phyloP scores from a whole-genome alignment of 2,888 invertebrate species.

The Cheilosia impressa region DNA sequence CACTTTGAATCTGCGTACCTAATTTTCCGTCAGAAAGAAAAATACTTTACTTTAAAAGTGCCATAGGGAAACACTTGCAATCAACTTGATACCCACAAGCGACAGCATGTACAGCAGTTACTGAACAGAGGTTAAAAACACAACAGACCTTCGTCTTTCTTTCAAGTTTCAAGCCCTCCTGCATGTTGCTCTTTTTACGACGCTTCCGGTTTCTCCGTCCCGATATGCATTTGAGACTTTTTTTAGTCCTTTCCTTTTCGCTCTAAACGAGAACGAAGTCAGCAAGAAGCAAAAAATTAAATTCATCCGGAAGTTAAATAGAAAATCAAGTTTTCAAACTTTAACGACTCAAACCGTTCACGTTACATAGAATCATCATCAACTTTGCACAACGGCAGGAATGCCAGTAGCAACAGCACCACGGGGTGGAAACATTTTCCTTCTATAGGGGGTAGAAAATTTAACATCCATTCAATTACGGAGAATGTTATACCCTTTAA shows the following conservation, averaged over 20 bases:
- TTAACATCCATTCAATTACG: slow-evolving; percentile 72
- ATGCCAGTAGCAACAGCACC: background rate
- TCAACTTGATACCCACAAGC: slow-evolving; percentile 67
- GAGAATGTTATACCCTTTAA: slow-evolving; percentile 55
- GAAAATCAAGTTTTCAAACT: slow-evolving; percentile 73
- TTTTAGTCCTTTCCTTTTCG: background rate
- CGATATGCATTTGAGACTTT: slow-evolving; percentile 45
- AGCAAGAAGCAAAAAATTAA: slow-evolving; percentile 43
- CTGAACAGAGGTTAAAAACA: slow-evolving; percentile 31
- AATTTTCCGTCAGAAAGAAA: slow-evolving; percentile 27
- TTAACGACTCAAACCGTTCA: slow-evolving; percentile 67
- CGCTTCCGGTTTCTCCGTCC: slow-evolving; percentile 15
- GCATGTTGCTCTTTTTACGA: slow-evolving; percentile 44
- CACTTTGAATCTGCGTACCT: slow-evolving; percentile 2
- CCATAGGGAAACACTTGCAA: slow-evolving; percentile 61
- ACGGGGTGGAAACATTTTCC: slow-evolving; percentile 6
- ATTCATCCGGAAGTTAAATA: slow-evolving; percentile 66
- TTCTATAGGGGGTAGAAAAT: slow-evolving; percentile 37
- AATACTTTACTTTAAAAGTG: slow-evolving; percentile 18
- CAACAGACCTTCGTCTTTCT: slow-evolving; percentile 20
- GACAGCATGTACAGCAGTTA: slow-evolving; percentile 36
- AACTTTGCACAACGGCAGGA: slow-evolving; percentile 33
- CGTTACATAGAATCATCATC: slow-evolving; percentile 67
- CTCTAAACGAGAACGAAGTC: slow-evolving; percentile 9
- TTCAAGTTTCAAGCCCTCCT: slow-evolving; percentile 25